A percentile compares a stretch with the other conserved stretches of the same genome.
Conservation (phyloP, 1,140 invertebrate species). For the Aleiodes sp. region DNA sequence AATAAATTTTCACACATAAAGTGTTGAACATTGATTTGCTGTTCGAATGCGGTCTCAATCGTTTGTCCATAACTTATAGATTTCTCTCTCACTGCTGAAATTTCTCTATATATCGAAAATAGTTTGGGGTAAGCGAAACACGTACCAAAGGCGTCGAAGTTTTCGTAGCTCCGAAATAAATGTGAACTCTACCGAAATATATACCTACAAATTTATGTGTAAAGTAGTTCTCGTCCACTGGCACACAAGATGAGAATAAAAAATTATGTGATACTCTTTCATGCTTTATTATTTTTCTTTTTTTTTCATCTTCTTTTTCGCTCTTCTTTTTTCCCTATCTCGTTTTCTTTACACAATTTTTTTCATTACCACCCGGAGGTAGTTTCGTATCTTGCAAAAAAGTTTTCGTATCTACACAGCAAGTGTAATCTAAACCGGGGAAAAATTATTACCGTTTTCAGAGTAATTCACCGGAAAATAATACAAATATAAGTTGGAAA, state of each 20-base stretch:
- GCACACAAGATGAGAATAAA: neutral
- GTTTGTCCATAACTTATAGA: neutral
- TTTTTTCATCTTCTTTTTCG: too few species aligned
- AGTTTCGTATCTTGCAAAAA: too few species aligned
- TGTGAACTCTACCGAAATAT: constrained; percentile 8
- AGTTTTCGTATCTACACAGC: too few species aligned
- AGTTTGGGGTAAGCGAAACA: neutral
- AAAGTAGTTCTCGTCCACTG: constrained; percentile 12
- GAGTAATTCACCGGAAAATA: too few species aligned
- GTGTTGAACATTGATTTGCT: too few species aligned
- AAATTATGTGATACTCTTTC: constrained; percentile 18
- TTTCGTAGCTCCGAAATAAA: constrained; percentile 8
- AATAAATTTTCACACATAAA: neutral
- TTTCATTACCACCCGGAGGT: too few species aligned
- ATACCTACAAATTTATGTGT: constrained; percentile 6
- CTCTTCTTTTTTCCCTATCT: too few species aligned
- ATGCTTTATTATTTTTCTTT: too few species aligned
- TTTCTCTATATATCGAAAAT: constrained; percentile 4
- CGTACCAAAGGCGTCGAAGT: constrained; percentile 5
- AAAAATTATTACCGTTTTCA: too few species aligned
- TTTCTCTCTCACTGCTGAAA: neutral
- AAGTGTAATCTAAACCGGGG: too few species aligned
- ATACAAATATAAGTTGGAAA: too few species aligned
- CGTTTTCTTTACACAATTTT: too few species aligned
- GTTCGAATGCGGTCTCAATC: neutral